phyloP scores from a whole-genome alignment of 1,140 invertebrate species.

The Grapholita molesta region DNA sequence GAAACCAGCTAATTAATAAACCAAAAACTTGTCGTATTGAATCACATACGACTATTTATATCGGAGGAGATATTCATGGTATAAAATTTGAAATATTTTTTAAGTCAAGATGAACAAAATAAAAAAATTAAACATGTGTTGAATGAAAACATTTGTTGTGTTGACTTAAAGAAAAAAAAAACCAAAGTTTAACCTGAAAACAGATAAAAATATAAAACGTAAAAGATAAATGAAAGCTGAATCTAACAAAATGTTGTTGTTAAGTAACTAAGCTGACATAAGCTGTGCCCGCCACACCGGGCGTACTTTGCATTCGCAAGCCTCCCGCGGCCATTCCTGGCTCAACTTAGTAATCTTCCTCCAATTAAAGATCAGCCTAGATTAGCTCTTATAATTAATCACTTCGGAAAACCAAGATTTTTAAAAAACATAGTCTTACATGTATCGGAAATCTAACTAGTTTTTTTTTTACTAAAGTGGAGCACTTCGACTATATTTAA shows the following conservation, averaged over 20 bases:
- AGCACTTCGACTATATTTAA: neutral
- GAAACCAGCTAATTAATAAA: no score
- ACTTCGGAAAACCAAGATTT: neutral
- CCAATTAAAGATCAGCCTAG: constrained; percentile 8
- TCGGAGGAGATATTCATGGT: no score
- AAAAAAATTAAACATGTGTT: no score
- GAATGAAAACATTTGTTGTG: no score
- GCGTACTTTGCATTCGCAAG: neutral
- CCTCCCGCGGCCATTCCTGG: neutral
- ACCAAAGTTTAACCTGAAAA: no score
- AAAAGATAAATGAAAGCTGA: no score
- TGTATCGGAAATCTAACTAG: neutral
- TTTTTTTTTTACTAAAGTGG: neutral
- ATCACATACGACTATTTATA: no score
- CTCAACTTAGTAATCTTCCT: neutral
- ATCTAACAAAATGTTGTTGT: neutral
- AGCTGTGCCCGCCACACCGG: neutral
- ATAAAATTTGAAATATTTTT: no score
- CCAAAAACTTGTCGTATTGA: no score
- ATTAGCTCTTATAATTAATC: constrained; percentile 7
- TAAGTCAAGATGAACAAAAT: no score
- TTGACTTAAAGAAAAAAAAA: no score
- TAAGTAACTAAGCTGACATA: neutral
- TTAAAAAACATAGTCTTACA: neutral
- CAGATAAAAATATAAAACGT: no score